Conservation (phyloP, 2,797 vertebrate genomes). For the Arrhamphus sclerolepis region DNA sequence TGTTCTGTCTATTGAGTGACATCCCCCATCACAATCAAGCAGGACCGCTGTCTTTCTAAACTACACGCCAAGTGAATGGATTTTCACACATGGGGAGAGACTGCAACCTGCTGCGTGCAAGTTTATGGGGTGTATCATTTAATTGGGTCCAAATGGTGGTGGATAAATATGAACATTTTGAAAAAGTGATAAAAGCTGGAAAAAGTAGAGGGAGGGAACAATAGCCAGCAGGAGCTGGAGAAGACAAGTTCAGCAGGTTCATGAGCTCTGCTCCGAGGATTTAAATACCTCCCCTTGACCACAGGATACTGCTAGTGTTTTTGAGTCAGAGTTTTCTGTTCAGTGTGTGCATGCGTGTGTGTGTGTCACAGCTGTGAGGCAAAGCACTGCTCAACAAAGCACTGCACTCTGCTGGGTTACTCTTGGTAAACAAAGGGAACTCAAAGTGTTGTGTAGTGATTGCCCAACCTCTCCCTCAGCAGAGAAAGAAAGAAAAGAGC, state of each 20-base stretch:
- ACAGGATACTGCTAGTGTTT: conserved; percentile 80
- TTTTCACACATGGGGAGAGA: conserved; percentile 64
- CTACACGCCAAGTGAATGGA: conserved; percentile 58
- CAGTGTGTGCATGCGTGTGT: conserved; percentile 45
- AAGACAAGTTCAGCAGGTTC: conserved; percentile 83
- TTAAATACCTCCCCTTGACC: conserved; percentile 83
- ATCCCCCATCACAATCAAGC: conserved; percentile 66
- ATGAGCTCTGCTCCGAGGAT: conserved; percentile 67
- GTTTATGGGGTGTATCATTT: conserved; percentile 67
- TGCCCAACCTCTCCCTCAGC: conserved; percentile 69
- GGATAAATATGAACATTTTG: conserved; percentile 52
- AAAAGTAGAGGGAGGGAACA: conserved; percentile 50
- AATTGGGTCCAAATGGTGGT: conserved; percentile 72
- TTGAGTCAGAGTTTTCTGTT: conserved; percentile 79
- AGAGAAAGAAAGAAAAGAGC: conserved; percentile 60
- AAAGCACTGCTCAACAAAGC: conserved; percentile 79
- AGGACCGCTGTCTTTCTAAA: conserved; percentile 46
- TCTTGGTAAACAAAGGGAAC: conserved; percentile 82
- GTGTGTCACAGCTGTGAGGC: conserved; percentile 79
- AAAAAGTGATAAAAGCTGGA: conserved; percentile 36
- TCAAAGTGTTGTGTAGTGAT: conserved; percentile 63
- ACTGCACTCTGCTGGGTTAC: conserved; percentile 76
- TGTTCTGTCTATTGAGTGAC: conserved; percentile 74
- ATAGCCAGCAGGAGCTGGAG: conserved; percentile 70
- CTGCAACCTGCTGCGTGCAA: conserved; percentile 45